Evolutionary conservation across 2,888 invertebrate species (phyloP), one percentile per base, ranked within the genome.

Genomic region (Ophion obscuratus): DNA sequence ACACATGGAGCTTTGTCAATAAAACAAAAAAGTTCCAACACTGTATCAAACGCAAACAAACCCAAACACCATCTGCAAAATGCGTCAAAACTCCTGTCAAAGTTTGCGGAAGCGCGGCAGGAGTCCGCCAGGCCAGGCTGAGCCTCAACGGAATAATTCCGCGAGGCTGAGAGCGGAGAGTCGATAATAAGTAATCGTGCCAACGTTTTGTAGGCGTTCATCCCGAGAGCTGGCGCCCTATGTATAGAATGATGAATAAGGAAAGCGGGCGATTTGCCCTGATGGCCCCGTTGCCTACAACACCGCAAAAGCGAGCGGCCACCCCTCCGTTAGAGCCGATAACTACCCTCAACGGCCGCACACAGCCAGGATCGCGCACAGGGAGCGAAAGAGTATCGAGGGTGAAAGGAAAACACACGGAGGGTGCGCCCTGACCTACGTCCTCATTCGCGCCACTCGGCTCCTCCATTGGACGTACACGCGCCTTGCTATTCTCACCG

Each of bases 401-500:
- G 86, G 81, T 81, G 79, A 81, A 86, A 86, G 76, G 81, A 66
- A 76, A 62, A 80, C 70, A 81, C 74, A 90, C 90, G 89, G 88
- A 89, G 87, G 88, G 89, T 90, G 87, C 88, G 89, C 87, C 87
- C 86, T 81, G 87, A 88, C 89, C 88, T 87, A 84, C 78, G 75
- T 81, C 85, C 85, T 85, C 85, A 85, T 81, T 84, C 81, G 68
- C 81, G 84, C 79, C 78, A 81, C 81, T 66, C 81, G 59, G 40
- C 27, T 75, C 67, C 81, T 74, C 74, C 79, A 53, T 62, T 53
- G 64, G n/a, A 68, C 31, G 68, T 59, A 68, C 36, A 61, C 67
- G 20, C 59, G 66, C 47, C 67, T 78, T 64, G 61, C 75, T 64
- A 84, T 81, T 77, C 76, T 74, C 77, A 68, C 70, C 68, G 61